phyloP scores from a whole-genome alignment of 1,140 invertebrate genomes.

The Phthorimaea operculella region DNA sequence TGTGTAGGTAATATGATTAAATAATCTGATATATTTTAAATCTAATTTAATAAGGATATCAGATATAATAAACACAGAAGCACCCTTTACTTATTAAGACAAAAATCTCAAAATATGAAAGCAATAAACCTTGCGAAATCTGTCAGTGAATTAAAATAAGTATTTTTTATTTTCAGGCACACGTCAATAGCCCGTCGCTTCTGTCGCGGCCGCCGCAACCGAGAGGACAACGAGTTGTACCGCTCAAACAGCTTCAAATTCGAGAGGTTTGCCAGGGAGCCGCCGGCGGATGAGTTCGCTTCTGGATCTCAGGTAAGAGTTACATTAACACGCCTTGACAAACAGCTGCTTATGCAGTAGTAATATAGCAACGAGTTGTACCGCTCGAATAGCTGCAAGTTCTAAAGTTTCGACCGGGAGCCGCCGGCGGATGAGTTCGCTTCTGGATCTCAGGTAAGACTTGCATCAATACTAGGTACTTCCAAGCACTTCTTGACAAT shows the following conservation, averaged over 20 bases:
- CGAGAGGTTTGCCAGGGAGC: constrained; percentile 79
- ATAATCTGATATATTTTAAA: no score
- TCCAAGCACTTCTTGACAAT: no score
- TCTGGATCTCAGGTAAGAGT: constrained; percentile 53
- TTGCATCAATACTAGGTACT: no score
- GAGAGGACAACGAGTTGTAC: constrained; percentile 85
- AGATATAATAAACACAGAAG: no score
- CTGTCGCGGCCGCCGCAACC: constrained; percentile 71
- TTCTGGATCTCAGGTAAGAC: constrained; percentile 48
- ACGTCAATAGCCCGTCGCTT: constrained; percentile 73
- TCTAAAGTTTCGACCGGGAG: constrained; percentile 70
- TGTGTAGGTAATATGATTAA: no score
- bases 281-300: constrained; percentile 68
- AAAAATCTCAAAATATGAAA: no score
- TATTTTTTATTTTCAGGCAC: constrained; percentile 34
- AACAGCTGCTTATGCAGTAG: constrained; percentile 25
- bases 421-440: no score
- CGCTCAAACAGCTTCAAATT: constrained; percentile 88
- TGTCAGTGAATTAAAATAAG: background rate
- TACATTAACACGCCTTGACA: no score
- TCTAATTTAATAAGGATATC: no score
- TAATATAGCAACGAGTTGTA: no score
- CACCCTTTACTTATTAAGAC: no score
- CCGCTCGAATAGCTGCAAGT: constrained; percentile 79
- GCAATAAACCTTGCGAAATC: no score